These are phyloP conservation scores for Diprion similis DNA, from an alignment of 1,140 invertebrate species.

Conservation along the genomic window DNA sequence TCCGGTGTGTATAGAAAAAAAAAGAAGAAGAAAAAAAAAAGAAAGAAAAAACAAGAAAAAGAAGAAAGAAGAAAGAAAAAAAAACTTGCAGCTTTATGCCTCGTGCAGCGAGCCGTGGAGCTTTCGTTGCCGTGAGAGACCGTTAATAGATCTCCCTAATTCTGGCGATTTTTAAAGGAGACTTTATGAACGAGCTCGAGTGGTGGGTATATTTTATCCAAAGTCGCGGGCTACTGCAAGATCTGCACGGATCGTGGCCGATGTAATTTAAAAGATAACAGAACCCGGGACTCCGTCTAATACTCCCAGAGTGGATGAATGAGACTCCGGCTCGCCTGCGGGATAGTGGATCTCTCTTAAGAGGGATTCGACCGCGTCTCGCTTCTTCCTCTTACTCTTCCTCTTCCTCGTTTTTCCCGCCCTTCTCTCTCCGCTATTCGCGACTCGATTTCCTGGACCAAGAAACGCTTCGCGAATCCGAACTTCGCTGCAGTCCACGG, in stretches of 20 bases:
- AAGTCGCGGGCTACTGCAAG: background rate
- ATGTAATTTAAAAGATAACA: conserved; percentile 4
- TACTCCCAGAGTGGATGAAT: background rate
- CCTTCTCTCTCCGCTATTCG: background rate
- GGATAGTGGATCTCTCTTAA: background rate
- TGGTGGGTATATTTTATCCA: background rate
- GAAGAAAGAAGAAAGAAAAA: no score
- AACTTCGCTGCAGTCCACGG: no score
- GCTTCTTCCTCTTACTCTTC: background rate
- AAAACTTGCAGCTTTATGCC: no score
- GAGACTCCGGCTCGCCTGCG: background rate
- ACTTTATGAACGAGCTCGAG: background rate
- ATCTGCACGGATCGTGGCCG: background rate
- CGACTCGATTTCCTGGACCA: background rate
- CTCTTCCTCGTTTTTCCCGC: background rate
- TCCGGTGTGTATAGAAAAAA: no score
- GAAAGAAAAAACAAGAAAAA: no score
- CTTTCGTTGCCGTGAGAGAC: background rate
- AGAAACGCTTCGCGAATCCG: no score
- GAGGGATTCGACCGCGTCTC: background rate
- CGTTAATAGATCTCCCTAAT: background rate
- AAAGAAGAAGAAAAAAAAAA: no score
- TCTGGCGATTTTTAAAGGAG: background rate
- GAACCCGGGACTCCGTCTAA: background rate
- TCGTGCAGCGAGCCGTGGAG: background rate